phyloP scores from a whole-genome alignment of 1,140 invertebrate genomes.

The Trigoniulus corallinus region DNA sequence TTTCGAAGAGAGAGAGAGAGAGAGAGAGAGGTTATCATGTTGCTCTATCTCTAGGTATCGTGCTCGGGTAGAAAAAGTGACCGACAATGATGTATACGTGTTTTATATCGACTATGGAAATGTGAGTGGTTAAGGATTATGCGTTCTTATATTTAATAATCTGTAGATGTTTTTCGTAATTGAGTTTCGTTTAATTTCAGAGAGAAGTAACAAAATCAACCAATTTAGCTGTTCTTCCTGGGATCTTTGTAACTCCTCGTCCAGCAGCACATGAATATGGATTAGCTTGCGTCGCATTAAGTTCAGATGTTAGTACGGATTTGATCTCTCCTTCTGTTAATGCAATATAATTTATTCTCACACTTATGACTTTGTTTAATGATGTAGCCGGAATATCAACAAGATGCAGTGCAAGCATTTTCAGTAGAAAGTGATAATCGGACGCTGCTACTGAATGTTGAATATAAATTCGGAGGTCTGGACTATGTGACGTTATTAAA shows the following conservation, averaged over 20 bases:
- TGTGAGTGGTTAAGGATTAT: slow-evolving; percentile 29
- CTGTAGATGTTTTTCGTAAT: not conserved
- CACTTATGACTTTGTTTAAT: slow-evolving; percentile 7
- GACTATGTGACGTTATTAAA: slow-evolving; percentile 49
- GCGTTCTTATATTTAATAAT: not conserved
- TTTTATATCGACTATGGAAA: slow-evolving; percentile 96
- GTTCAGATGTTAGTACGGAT: slow-evolving; percentile 48
- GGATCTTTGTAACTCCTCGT: slow-evolving; percentile 45
- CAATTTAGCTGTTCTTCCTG: slow-evolving; percentile 49
- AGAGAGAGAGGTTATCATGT: no score
- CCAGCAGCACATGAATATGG: slow-evolving; percentile 71
- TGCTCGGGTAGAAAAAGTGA: slow-evolving; percentile 74
- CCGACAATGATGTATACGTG: slow-evolving; percentile 43
- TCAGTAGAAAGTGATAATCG: slow-evolving; percentile 23
- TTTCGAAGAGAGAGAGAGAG: no score
- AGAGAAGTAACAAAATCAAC: slow-evolving; percentile 24
- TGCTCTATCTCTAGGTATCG: slow-evolving; percentile 42
- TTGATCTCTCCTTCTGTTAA: slow-evolving; percentile 8
- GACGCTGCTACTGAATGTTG: slow-evolving; percentile 32
- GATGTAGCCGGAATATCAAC: slow-evolving; percentile 12
- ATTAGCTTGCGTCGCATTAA: slow-evolving; percentile 64
- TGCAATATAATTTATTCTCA: slow-evolving; percentile 6
- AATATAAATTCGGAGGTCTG: slow-evolving; percentile 38
- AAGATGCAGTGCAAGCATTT: slow-evolving; percentile 18
- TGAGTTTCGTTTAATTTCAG: slow-evolving; percentile 21